A percentile compares a stretch with the other conserved stretches of the same genome.
phyloP scores from a whole-genome alignment of 2,113 vertebrate species.

The Hippoglossus stenolepis region DNA sequence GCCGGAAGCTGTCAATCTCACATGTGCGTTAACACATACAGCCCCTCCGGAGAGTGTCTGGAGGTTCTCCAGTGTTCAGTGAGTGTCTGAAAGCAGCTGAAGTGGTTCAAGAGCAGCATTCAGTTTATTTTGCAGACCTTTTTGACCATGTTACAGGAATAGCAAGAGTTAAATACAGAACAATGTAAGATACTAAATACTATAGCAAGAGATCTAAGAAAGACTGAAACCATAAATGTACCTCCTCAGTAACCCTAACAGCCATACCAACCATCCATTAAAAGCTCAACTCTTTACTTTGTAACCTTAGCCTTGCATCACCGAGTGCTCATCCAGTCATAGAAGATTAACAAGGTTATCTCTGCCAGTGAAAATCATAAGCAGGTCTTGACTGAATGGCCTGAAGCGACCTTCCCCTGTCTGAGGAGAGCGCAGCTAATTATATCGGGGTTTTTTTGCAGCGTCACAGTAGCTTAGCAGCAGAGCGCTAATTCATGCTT shows the following conservation, averaged over 20 bases:
- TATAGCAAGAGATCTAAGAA: background rate
- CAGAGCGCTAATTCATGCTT: conserved; percentile 44
- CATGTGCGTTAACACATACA: too few relatives aligned
- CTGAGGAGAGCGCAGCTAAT: conserved; percentile 41
- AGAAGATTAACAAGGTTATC: conserved; percentile 43
- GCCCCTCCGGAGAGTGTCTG: too few relatives aligned
- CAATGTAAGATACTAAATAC: background rate
- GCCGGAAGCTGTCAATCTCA: too few relatives aligned
- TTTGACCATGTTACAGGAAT: background rate
- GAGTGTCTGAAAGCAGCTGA: too few relatives aligned
- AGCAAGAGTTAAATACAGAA: too few relatives aligned
- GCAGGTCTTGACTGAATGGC: conserved; percentile 41
- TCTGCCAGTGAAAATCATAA: conserved; percentile 34
- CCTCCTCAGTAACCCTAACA: conserved; percentile 8
- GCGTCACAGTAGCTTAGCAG: conserved; percentile 36
- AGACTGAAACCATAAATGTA: too few relatives aligned
- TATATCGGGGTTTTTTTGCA: conserved; percentile 21
- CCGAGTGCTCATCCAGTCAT: conserved; percentile 40
- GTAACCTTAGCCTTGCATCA: conserved; percentile 35
- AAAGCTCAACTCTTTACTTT: conserved; percentile 15
- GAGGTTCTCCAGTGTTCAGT: too few relatives aligned
- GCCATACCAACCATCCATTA: background rate
- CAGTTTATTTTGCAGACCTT: background rate
- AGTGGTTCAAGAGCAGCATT: background rate
- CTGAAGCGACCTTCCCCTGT: conserved; percentile 30